Base-by-base conservation (phyloP, 1,140 invertebrate species). In the Colletes gigas region DNA sequence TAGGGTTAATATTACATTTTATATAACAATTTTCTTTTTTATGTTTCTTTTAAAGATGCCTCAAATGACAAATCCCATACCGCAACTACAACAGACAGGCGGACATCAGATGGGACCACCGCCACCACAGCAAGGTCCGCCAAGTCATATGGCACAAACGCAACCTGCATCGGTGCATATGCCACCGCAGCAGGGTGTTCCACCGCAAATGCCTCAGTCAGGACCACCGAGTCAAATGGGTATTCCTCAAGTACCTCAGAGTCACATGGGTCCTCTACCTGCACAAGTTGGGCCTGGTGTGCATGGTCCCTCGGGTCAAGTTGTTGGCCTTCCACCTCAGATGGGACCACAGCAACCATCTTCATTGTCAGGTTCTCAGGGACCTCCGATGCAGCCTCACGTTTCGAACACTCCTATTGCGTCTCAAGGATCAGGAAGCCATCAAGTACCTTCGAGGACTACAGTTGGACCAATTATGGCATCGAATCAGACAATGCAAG, bases 21-120 rank as follows among this genome's bases (percentile, higher is more conserved):
- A 62, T 30, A 30, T 30, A 30, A 57, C 39, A 17, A 7, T 65
- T 67, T 39, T 78, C n/a, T 65, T 67, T 19, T 78, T 4, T 21
- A 69, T 10, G n/a, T 76, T 60, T 71, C 5, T 82, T 81, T 65
- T 65, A 39, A 60, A 88, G 78, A 85, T 88, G 21, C 75, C 85
- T 50, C 88, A 86, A 82, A 82, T 91, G 75, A 60, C 81, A 69
- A 78, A 84, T 54, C 73, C 88, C 39, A 83, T 89, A 69, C 83
- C 83, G 39, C 88, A 89, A 78, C 81, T 89, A 67, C 85, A 89
- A 15, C 81, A 83, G 55, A 14, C 84, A 55, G 79, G 59, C 39
- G 81, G 75, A 21, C 88, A 85, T 71, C 90, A 87, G 19, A 90
- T 90, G 67, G 68, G 79, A 59, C 55, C 79, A 8, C 82, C 72